These are phyloP conservation scores for Ophioninae sp. DNA, from an alignment of 2,888 invertebrate genomes.

Conservation along the genomic window DNA sequence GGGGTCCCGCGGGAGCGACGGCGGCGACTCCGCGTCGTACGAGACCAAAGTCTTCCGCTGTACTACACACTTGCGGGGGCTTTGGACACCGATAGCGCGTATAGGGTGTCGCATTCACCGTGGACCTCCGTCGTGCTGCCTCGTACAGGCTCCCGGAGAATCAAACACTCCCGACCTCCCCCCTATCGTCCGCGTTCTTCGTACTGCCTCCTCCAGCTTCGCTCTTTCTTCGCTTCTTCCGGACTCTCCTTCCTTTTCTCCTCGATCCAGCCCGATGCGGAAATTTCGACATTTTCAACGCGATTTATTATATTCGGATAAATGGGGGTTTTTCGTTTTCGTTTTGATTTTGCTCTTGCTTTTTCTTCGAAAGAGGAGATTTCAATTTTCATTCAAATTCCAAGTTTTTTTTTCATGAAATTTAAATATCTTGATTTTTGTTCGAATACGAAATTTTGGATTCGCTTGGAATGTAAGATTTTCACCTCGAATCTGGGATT, in stretches of 20 bases:
- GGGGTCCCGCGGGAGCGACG: slow-evolving; percentile 47
- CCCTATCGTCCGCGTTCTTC: background rate
- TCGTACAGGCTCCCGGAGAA: slow-evolving; percentile 42
- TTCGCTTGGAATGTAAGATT: too few species aligned
- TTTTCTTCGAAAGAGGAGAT: too few species aligned
- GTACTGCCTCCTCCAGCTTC: slow-evolving; percentile 27
- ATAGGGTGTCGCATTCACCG: slow-evolving; percentile 57
- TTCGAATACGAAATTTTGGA: too few species aligned
- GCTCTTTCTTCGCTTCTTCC: slow-evolving; percentile 27
- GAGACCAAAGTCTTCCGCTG: slow-evolving; percentile 59
- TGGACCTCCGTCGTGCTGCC: background rate
- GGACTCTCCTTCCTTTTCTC: slow-evolving; percentile 17
- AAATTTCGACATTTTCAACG: too few species aligned
- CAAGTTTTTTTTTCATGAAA: too few species aligned
- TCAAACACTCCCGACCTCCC: slow-evolving; percentile 40
- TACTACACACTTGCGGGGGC: slow-evolving; percentile 45
- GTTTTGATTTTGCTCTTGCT: too few species aligned
- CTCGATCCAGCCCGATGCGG: too few species aligned
- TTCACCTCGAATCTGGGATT: too few species aligned
- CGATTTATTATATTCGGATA: too few species aligned
- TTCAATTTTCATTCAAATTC: too few species aligned
- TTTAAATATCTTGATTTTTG: too few species aligned
- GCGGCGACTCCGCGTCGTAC: slow-evolving; percentile 48
- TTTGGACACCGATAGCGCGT: slow-evolving; percentile 47
- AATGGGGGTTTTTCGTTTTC: too few species aligned